Evolutionary conservation across 2,113 vertebrate species (phyloP).

Genomic region (Scopus umbretta): DNA sequence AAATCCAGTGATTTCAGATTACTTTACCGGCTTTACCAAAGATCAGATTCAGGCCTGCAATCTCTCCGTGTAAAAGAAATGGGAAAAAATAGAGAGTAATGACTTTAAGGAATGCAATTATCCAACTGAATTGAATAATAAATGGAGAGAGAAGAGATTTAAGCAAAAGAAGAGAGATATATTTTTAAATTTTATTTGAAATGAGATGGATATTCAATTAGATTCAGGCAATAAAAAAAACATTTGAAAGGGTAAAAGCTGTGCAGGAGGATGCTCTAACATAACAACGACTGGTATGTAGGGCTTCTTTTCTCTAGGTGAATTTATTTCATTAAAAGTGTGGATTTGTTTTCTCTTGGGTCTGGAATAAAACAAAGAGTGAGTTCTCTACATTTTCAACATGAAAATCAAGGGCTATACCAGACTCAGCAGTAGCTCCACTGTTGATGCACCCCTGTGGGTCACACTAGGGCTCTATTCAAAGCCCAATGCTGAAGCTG

Average conservation of each 20-base stretch:
- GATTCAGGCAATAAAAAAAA: slow-evolving; percentile 32
- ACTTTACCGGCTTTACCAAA: slow-evolving; percentile 13
- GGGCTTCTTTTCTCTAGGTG: neutral
- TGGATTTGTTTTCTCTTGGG: neutral
- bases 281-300: neutral
- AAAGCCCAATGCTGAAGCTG: accelerated
- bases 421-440: neutral
- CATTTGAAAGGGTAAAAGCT: slow-evolving; percentile 19
- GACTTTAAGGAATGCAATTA: slow-evolving; percentile 55
- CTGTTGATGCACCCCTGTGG: neutral
- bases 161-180: slow-evolving; percentile 22
- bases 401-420: neutral
- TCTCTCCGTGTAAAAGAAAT: slow-evolving; percentile 20
- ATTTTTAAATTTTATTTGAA: slow-evolving; percentile 38
- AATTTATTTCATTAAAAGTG: neutral
- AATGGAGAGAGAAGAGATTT: slow-evolving; percentile 23
- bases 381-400: neutral
- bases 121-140: slow-evolving; percentile 26
- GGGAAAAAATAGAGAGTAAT: slow-evolving; percentile 26
- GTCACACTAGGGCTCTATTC: neutral
- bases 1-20: slow-evolving; percentile 28
- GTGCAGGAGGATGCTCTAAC: neutral
- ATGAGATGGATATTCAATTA: slow-evolving; percentile 56
- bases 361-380: neutral
- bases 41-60: slow-evolving; percentile 24